Evolutionary conservation across 2,797 vertebrate genomes (phyloP).

Genomic region (Pangasius macronema): DNA sequence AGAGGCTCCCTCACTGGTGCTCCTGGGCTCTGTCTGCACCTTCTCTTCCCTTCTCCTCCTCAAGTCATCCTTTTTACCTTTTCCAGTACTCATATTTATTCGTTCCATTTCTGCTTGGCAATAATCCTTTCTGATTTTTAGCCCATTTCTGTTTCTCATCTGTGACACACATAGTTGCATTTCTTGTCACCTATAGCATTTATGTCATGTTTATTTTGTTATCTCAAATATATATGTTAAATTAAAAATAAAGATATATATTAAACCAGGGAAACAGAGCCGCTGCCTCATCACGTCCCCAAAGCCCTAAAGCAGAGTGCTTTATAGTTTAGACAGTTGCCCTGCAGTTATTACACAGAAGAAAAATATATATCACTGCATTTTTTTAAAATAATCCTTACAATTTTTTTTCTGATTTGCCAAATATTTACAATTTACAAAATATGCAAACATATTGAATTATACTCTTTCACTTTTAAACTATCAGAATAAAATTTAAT

Average conservation of each 20-base stretch:
- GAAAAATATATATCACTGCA: background rate
- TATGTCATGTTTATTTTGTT: background rate
- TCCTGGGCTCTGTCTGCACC: constrained; percentile 18
- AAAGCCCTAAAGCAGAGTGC: background rate
- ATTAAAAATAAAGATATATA: background rate
- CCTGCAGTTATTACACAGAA: background rate
- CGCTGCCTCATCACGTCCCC: background rate
- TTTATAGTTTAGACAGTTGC: background rate
- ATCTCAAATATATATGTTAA: background rate
- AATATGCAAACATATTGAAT: background rate
- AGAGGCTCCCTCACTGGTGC: constrained; percentile 51
- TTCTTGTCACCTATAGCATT: background rate
- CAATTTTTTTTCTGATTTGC: background rate
- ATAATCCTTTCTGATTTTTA: background rate
- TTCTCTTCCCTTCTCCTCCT: constrained; percentile 29
- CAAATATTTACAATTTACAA: background rate
- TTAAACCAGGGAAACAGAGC: too few relatives aligned
- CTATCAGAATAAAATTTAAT: background rate
- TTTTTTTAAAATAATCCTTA: background rate
- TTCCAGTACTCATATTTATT: constrained; percentile 22
- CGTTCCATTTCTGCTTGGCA: background rate
- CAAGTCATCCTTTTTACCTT: constrained; percentile 8
- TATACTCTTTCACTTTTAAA: background rate
- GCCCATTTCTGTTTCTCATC: background rate
- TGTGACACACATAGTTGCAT: background rate